phyloP scores from a whole-genome alignment of 2,888 invertebrate genomes.

The Drosophila mettleri region DNA sequence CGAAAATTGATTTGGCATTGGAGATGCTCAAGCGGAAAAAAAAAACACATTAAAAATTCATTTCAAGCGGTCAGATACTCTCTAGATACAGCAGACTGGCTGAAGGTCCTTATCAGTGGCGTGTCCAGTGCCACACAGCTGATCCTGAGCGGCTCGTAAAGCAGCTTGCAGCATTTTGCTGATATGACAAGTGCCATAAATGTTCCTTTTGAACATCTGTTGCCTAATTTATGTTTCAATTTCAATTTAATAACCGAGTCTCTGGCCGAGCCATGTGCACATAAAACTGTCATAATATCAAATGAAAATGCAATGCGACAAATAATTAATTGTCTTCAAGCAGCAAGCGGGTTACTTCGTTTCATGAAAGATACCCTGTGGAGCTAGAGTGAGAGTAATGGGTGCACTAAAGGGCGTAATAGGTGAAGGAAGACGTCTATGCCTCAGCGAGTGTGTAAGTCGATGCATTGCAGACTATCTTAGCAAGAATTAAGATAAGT shows the following conservation, averaged over 20 bases:
- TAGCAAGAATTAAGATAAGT: too few species aligned
- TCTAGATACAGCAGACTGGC: constrained; percentile 15
- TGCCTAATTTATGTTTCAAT: constrained; percentile 77
- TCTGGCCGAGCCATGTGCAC: constrained; percentile 21
- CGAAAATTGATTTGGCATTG: constrained; percentile 66
- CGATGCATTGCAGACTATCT: not conserved
- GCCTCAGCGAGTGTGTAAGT: too few species aligned
- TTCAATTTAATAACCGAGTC: constrained; percentile 38
- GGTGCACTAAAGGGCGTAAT: not conserved
- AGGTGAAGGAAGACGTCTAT: not conserved
- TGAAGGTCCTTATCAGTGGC: constrained; percentile 53
- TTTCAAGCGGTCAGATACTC: constrained; percentile 44
- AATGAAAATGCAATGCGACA: constrained; percentile 67
- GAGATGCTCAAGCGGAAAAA: constrained; percentile 17
- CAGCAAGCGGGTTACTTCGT: constrained; percentile 9
- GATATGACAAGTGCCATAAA: constrained; percentile 73
- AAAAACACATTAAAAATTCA: constrained; percentile 44
- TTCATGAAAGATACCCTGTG: constrained; percentile 24
- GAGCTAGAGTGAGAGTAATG: not conserved
- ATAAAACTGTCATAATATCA: constrained; percentile 78
- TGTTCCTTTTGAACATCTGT: constrained; percentile 72
- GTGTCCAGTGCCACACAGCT: constrained; percentile 34
- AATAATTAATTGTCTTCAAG: constrained; percentile 66
- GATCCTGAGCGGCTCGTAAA: constrained; percentile 59
- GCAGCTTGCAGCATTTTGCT: constrained; percentile 42